phyloP scores from a whole-genome alignment of 2,797 vertebrate genomes.

The Gouania willdenowi region DNA sequence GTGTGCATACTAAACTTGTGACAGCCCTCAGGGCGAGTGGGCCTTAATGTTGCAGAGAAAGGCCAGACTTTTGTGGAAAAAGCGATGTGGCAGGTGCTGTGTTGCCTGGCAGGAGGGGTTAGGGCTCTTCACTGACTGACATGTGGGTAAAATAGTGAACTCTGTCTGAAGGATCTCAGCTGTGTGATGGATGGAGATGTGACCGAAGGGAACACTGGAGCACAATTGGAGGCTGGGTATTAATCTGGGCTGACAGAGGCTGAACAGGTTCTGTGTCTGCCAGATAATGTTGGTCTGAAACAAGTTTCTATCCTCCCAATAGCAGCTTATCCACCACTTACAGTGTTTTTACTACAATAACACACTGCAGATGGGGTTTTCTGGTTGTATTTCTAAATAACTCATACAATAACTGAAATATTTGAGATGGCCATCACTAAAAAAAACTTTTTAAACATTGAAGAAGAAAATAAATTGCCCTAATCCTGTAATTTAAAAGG shows the following conservation, averaged over 20 bases:
- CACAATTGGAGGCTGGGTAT: constrained; percentile 42
- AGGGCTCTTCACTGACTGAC: constrained; percentile 49
- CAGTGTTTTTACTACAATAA: too few relatives aligned
- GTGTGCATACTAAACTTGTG: too few relatives aligned
- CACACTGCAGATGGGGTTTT: too few relatives aligned
- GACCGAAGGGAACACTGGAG: constrained; percentile 26
- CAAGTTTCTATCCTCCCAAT: too few relatives aligned
- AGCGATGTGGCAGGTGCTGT: constrained; percentile 44
- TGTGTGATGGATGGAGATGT: constrained; percentile 54
- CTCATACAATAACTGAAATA: too few relatives aligned
- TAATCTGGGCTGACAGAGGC: constrained; percentile 35
- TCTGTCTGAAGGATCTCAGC: constrained; percentile 42
- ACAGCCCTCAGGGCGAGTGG: background rate
- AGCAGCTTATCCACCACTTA: too few relatives aligned
- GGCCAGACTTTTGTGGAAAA: constrained; percentile 5
- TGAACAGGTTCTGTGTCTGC: constrained; percentile 7
- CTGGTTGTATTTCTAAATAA: too few relatives aligned
- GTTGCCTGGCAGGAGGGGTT: constrained; percentile 34
- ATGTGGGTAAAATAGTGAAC: constrained; percentile 39
- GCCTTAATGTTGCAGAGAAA: constrained; percentile 9
- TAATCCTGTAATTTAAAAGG: too few relatives aligned
- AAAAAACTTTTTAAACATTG: too few relatives aligned
- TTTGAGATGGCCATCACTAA: too few relatives aligned
- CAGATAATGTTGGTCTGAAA: constrained; percentile 3
- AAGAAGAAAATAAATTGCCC: too few relatives aligned